Evolutionary conservation across 2,888 invertebrate species (phyloP).

Genomic region (Scelioninae gen. 1): DNA sequence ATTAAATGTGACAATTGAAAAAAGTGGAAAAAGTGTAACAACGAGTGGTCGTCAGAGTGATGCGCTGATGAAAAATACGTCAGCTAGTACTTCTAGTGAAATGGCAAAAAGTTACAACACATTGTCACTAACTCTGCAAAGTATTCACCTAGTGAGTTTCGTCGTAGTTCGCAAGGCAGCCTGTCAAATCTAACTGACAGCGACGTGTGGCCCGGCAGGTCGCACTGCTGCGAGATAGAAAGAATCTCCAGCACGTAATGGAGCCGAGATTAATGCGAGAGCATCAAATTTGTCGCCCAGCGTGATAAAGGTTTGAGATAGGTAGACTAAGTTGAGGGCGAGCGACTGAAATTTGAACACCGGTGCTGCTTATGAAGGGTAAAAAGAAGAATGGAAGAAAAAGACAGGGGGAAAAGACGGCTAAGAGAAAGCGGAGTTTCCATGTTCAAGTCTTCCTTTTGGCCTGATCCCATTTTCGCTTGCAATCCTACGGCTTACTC

Average conservation of each 20-base stretch:
- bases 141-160: slow-evolving; percentile 33
- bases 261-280: slow-evolving; percentile 76
- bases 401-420: slow-evolving; percentile 6
- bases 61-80: slow-evolving; percentile 59
- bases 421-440: slow-evolving; percentile 56
- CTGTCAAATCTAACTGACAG: slow-evolving; percentile 61
- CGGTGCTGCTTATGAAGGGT: slow-evolving; percentile 15
- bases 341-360: slow-evolving; percentile 11
- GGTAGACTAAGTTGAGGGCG: slow-evolving; percentile 43
- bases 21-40: slow-evolving; percentile 26
- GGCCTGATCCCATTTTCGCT: slow-evolving; percentile 74
- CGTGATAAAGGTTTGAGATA: slow-evolving; percentile 74
- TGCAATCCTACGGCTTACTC: slow-evolving; percentile 67
- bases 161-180: slow-evolving; percentile 38
- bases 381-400: not conserved
- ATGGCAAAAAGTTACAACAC: slow-evolving; percentile 53
- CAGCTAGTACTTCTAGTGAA: slow-evolving; percentile 18
- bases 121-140: slow-evolving; percentile 53
- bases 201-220: slow-evolving; percentile 32
- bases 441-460: slow-evolving; percentile 72
- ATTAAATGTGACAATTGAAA: slow-evolving; percentile 21
- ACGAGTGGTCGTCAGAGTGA: slow-evolving; percentile 33
- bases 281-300: slow-evolving; percentile 77
- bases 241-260: slow-evolving; percentile 72
- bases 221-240: slow-evolving; percentile 40